Percentiles rank a stretch among this genome's conserved stretches.
These are phyloP conservation scores for Drosophila parvula DNA, from an alignment of 1,140 invertebrate species.

Conservation along the genomic window DNA sequence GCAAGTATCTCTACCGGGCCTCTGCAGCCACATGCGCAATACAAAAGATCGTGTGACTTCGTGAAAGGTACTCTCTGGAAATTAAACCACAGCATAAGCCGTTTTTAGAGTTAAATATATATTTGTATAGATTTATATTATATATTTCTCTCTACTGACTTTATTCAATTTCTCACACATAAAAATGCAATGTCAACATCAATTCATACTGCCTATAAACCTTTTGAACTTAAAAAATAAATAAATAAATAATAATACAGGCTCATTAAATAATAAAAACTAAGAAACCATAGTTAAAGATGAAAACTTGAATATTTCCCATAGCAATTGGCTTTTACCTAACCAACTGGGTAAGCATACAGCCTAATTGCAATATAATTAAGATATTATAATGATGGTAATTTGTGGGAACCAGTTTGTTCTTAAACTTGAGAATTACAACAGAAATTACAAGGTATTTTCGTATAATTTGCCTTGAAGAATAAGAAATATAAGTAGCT, in stretches of 20 bases:
- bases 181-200: not conserved
- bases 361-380: constrained; percentile 3
- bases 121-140: not conserved
- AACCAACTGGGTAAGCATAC: not conserved
- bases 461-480: not conserved
- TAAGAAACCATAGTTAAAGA: not conserved
- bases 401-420: not conserved
- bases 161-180: too few species aligned
- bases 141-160: not conserved
- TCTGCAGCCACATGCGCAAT: too few species aligned
- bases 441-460: not conserved
- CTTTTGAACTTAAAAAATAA: not conserved
- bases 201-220: not conserved
- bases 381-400: constrained; percentile 1
- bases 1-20: too few species aligned
- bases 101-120: not conserved
- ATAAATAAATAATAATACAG: not conserved
- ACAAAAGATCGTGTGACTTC: too few species aligned
- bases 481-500: not conserved
- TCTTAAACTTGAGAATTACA: not conserved
- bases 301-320: not conserved
- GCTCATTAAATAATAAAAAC: not conserved
- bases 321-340: not conserved
- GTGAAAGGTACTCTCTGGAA: too few species aligned
- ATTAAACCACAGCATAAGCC: too few species aligned